A percentile compares a stretch with the other conserved stretches of the same genome.
phyloP scores from a whole-genome alignment of 2,888 invertebrate species.

The Mesodorylaimus sp. region DNA sequence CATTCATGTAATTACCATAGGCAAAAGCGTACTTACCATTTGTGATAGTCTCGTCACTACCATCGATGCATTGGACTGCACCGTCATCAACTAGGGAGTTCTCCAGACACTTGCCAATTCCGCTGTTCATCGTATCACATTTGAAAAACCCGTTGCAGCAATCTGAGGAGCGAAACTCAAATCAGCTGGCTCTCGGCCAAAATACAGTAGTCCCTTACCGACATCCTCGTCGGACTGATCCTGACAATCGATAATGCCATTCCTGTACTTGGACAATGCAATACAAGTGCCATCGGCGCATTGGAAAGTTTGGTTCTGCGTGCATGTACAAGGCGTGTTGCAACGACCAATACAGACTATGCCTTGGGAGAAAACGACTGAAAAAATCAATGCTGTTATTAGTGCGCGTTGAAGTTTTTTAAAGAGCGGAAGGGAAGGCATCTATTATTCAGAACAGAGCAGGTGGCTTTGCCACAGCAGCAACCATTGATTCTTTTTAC shows the following conservation, averaged over 20 bases:
- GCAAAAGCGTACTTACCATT: background rate
- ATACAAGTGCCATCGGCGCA: constrained; percentile 1
- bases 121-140: background rate
- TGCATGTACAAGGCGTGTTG: background rate
- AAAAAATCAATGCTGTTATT: too few species aligned
- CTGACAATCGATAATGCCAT: background rate
- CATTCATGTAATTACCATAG: background rate
- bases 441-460: too few species aligned
- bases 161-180: background rate
- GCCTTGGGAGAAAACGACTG: background rate
- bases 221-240: background rate
- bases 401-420: too few species aligned
- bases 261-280: background rate
- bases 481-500: too few species aligned
- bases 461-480: too few species aligned
- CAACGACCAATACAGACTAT: background rate
- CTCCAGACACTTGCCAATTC: background rate
- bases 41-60: background rate
- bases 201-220: background rate
- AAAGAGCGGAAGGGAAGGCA: too few species aligned
- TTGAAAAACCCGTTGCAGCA: background rate
- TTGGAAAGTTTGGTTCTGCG: background rate
- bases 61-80: background rate
- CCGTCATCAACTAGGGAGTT: background rate
- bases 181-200: background rate